Conservation (phyloP, 2,113 vertebrate genomes). For the Vimba vimba region DNA sequence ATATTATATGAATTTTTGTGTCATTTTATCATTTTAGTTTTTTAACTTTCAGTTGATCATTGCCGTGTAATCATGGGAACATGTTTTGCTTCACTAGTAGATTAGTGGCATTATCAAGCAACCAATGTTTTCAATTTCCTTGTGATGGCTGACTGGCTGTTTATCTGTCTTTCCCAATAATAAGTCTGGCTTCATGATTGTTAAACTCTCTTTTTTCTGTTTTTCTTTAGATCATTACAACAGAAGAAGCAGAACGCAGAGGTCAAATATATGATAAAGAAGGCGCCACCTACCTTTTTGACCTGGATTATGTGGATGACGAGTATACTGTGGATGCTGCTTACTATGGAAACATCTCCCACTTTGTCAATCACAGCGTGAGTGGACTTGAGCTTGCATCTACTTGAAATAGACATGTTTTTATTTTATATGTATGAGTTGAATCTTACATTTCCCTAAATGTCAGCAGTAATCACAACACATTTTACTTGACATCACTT, state of each 20-base stretch:
- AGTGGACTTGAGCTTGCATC: slow-evolving; percentile 52
- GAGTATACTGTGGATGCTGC: slow-evolving; percentile 82
- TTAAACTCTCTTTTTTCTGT: slow-evolving; percentile 4
- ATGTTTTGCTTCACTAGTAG: not conserved
- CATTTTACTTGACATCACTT: not conserved
- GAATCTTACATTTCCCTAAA: not conserved
- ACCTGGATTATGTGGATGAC: slow-evolving; percentile 84
- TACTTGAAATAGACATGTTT: not conserved
- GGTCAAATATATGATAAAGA: slow-evolving; percentile 83
- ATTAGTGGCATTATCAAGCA: not conserved
- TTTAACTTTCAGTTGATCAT: not conserved
- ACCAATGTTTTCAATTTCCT: not conserved
- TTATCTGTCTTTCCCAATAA: not conserved
- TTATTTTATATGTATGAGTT: not conserved
- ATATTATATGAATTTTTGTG: not conserved
- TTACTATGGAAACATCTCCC: slow-evolving; percentile 83
- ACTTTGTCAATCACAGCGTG: slow-evolving; percentile 85
- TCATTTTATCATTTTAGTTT: not conserved
- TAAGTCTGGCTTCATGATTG: slow-evolving; percentile 7
- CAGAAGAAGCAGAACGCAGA: slow-evolving; percentile 82
- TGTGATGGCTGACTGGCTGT: slow-evolving; percentile 4
- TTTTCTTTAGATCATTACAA: slow-evolving; percentile 81
- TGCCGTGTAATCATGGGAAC: not conserved
- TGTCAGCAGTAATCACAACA: not conserved
- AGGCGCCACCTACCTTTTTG: slow-evolving; percentile 86